phyloP scores from a whole-genome alignment of 2,888 invertebrate genomes.

The Merodon equestris region DNA sequence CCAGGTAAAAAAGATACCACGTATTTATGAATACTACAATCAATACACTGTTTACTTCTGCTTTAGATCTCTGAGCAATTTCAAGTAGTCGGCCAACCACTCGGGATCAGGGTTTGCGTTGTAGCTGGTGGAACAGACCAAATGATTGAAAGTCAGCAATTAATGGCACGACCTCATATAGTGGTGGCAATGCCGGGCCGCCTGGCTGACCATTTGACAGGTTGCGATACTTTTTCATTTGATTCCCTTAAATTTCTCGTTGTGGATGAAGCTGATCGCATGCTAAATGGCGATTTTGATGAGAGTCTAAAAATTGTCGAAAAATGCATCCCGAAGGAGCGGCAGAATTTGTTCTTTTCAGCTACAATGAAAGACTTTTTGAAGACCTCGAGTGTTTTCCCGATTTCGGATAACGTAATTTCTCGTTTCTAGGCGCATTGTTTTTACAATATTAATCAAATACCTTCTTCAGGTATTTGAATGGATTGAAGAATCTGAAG shows the following conservation, averaged over 20 bases:
- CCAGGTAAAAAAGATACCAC: slow-evolving; percentile 79
- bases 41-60: slow-evolving; percentile 5
- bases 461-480: slow-evolving; percentile 73
- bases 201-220: slow-evolving; percentile 94
- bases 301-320: slow-evolving; percentile 90
- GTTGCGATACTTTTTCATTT: slow-evolving; percentile 90
- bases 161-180: slow-evolving; percentile 93
- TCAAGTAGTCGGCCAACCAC: slow-evolving; percentile 91
- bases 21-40: not conserved
- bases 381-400: slow-evolving; percentile 83
- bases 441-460: not conserved
- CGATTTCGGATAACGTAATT: slow-evolving; percentile 82
- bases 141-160: slow-evolving; percentile 90
- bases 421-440: not conserved
- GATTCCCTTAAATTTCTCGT: slow-evolving; percentile 91
- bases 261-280: slow-evolving; percentile 95
- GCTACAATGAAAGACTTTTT: slow-evolving; percentile 95
- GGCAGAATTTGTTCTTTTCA: slow-evolving; percentile 94
- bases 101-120: slow-evolving; percentile 89
- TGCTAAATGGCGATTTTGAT: slow-evolving; percentile 89
- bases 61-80: slow-evolving; percentile 96
- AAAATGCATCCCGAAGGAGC: slow-evolving; percentile 85
- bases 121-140: slow-evolving; percentile 98
- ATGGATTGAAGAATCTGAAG: slow-evolving; percentile 86
- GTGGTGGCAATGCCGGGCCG: slow-evolving; percentile 98